A percentile compares a stretch with the other conserved stretches of the same genome.
phyloP scores from a whole-genome alignment of 1,140 invertebrate genomes.

The Tetragnatha versicolor region DNA sequence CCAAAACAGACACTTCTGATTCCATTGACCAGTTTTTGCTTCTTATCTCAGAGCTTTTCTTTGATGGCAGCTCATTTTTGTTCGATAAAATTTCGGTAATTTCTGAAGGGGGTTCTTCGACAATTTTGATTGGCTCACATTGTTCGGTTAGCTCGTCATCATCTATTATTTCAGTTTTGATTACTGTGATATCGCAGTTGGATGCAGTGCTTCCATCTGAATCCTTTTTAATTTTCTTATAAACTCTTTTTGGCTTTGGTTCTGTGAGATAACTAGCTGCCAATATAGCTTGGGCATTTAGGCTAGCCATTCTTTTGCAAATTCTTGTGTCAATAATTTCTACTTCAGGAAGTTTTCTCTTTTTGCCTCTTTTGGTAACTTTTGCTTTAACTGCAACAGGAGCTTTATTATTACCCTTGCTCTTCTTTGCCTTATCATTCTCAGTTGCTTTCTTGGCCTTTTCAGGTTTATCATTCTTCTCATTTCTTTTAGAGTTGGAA shows the following conservation, averaged over 20 bases:
- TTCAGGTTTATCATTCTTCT: not conserved
- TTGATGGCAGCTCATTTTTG: too few species aligned
- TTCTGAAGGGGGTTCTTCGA: not conserved
- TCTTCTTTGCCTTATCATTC: slow-evolving; percentile 19
- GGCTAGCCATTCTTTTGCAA: slow-evolving; percentile 87
- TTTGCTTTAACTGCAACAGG: not conserved
- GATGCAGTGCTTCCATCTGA: not conserved
- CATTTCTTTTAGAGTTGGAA: not conserved
- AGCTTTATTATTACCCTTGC: slow-evolving; percentile 35
- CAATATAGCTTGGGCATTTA: slow-evolving; percentile 90
- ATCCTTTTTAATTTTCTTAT: slow-evolving; percentile 33
- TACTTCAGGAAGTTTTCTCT: slow-evolving; percentile 49
- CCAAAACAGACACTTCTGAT: not conserved
- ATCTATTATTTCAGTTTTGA: slow-evolving; percentile 20
- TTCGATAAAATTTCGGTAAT: too few species aligned
- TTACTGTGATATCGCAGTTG: slow-evolving; percentile 21
- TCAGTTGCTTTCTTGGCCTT: slow-evolving; percentile 16
- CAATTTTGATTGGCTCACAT: not conserved
- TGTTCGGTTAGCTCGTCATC: slow-evolving; percentile 7
- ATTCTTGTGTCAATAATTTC: slow-evolving; percentile 63
- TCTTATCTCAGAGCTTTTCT: too few species aligned
- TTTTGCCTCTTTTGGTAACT: slow-evolving; percentile 20
- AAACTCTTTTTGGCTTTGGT: slow-evolving; percentile 53
- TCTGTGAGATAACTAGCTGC: slow-evolving; percentile 85
- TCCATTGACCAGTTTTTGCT: not conserved